Percentiles rank a stretch among this genome's conserved stretches.
Conservation (phyloP, 37 sponge, comb jelly and placozoan species). For the Halisarca cf. caerulea region DNA sequence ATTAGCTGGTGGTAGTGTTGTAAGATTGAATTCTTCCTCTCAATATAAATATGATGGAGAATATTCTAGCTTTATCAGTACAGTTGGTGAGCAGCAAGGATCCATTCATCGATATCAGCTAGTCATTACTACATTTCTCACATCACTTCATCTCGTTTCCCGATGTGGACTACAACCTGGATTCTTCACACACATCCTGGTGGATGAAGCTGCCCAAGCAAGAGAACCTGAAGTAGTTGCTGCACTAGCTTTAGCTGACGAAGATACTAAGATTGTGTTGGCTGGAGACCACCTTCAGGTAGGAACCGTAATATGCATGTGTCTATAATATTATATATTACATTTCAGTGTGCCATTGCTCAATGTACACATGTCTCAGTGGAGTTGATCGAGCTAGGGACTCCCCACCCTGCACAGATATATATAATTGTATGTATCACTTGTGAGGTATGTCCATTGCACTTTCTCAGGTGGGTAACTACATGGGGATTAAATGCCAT, state of each 20-base stretch:
- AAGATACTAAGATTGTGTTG: slow-evolving; percentile 8
- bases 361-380: too few species aligned
- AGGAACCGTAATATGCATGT: not conserved
- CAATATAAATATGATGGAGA: not conserved
- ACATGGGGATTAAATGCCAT: too few species aligned
- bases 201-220: slow-evolving; percentile 29
- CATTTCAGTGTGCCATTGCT: too few species aligned
- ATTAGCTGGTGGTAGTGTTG: not conserved
- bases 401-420: too few species aligned
- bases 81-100: not conserved
- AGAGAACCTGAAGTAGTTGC: slow-evolving; percentile 16
- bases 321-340: too few species aligned
- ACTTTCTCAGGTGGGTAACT: not conserved
- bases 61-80: slow-evolving; percentile 60
- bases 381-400: too few species aligned
- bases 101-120: slow-evolving; percentile 5
- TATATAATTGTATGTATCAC: not conserved
- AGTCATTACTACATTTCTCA: slow-evolving; percentile 51
- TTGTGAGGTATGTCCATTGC: not conserved
- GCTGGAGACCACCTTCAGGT: slow-evolving; percentile 33
- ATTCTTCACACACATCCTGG: slow-evolving; percentile 15
- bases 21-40: not conserved
- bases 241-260: not conserved
- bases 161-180: not conserved
- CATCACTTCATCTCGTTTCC: not conserved